These are phyloP conservation scores for Erpetoichthys calabaricus DNA, from an alignment of 2,797 vertebrate genomes.

Conservation along the genomic window DNA sequence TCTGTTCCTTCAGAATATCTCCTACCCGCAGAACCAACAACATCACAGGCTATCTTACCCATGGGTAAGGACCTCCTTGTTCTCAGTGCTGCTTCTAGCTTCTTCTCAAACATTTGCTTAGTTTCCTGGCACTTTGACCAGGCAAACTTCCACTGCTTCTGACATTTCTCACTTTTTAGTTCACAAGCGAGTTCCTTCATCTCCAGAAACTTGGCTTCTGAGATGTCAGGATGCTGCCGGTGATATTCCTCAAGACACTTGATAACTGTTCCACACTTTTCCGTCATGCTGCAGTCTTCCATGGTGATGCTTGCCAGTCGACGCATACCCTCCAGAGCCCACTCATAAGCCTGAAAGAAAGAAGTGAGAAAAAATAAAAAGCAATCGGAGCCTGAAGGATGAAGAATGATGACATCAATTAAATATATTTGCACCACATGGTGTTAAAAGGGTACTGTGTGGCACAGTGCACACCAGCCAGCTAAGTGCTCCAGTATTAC, in stretches of 20 bases:
- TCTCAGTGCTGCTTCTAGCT: conserved; percentile 59
- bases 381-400: conserved; percentile 17
- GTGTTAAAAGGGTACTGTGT: conserved; percentile 8
- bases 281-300: conserved; percentile 55
- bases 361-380: conserved; percentile 15
- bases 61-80: conserved; percentile 24
- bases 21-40: conserved; percentile 21
- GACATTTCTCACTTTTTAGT: conserved; percentile 61
- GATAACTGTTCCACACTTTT: conserved; percentile 49
- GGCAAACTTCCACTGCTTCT: conserved; percentile 72
- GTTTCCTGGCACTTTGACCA: conserved; percentile 83
- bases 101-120: conserved; percentile 67
- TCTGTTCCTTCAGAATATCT: conserved; percentile 30
- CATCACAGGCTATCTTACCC: background rate
- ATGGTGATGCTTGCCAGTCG: conserved; percentile 63
- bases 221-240: conserved; percentile 57
- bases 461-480: conserved; percentile 5
- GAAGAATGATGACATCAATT: conserved; percentile 11
- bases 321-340: conserved; percentile 73
- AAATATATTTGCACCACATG: background rate
- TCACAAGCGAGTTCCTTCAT: conserved; percentile 70
- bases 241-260: conserved; percentile 62
- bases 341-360: conserved; percentile 52
- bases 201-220: conserved; percentile 59
- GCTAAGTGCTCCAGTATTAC: conserved; percentile 2